These are phyloP conservation scores for Euwallacea fornicatus DNA, from an alignment of 1,140 invertebrate species.

Conservation along the genomic window DNA sequence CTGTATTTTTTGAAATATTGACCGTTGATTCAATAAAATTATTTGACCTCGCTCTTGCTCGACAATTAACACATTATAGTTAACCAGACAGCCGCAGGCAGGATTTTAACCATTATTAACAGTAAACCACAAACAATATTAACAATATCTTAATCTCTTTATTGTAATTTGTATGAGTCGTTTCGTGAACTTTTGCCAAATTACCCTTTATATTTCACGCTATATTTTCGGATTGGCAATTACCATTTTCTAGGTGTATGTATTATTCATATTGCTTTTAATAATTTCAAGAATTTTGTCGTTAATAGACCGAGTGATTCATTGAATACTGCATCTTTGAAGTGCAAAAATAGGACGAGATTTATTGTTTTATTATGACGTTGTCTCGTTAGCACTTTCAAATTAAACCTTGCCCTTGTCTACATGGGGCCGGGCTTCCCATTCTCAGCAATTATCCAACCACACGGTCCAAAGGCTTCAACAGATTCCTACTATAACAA, in stretches of 20 bases:
- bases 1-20: too few relatives aligned
- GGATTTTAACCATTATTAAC: too few relatives aligned
- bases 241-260: not conserved
- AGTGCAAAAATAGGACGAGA: not conserved
- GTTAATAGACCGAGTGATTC: not conserved
- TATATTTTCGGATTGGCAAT: conserved; percentile 7
- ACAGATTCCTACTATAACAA: too few relatives aligned
- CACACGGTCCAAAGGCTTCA: too few relatives aligned
- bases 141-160: conserved; percentile 1
- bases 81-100: too few relatives aligned
- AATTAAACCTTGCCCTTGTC: too few relatives aligned
- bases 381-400: not conserved
- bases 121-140: not conserved
- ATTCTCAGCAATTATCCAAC: too few relatives aligned
- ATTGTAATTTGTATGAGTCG: not conserved
- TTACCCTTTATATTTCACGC: not conserved
- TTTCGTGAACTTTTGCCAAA: not conserved
- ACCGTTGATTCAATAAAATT: too few relatives aligned
- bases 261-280: conserved; percentile 3
- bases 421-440: too few relatives aligned
- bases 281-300: conserved; percentile 1
- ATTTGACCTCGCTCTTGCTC: too few relatives aligned
- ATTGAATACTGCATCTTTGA: not conserved
- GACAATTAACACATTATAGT: too few relatives aligned
- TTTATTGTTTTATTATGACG: not conserved